Conservation (phyloP, 2,797 vertebrate genomes). For the Syngnathus rostellatus region DNA sequence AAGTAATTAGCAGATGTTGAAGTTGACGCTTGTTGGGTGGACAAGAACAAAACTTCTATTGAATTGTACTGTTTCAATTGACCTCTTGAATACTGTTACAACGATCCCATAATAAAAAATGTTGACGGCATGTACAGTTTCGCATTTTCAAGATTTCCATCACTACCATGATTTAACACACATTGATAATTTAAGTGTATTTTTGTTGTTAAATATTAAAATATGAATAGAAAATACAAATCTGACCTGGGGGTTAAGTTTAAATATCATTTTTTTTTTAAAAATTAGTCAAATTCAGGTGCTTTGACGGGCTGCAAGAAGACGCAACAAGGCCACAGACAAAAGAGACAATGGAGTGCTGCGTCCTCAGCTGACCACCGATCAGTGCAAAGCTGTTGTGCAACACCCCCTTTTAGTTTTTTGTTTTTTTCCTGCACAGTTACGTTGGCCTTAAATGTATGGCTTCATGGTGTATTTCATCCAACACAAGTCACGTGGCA, state of each 20-base stretch:
- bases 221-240: no score
- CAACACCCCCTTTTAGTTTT: conserved; percentile 39
- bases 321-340: conserved; percentile 5
- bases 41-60: no score
- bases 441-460: conserved; percentile 6
- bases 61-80: no score
- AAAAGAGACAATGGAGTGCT: conserved; percentile 42
- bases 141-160: no score
- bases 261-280: neutral
- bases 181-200: no score
- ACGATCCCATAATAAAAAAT: no score
- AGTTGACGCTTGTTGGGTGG: no score
- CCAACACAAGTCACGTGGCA: neutral
- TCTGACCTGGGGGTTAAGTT: no score
- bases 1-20: no score
- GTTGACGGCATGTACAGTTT: no score
- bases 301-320: neutral
- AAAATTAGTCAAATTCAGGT: neutral
- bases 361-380: conserved; percentile 45
- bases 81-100: no score
- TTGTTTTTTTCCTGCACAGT: conserved; percentile 21
- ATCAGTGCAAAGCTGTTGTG: conserved; percentile 51
- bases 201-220: neutral
- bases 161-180: no score
- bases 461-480: conserved; percentile 8